Base-by-base conservation (phyloP, 2,888 invertebrate species). In the Rotaria magnacalcarata region DNA sequence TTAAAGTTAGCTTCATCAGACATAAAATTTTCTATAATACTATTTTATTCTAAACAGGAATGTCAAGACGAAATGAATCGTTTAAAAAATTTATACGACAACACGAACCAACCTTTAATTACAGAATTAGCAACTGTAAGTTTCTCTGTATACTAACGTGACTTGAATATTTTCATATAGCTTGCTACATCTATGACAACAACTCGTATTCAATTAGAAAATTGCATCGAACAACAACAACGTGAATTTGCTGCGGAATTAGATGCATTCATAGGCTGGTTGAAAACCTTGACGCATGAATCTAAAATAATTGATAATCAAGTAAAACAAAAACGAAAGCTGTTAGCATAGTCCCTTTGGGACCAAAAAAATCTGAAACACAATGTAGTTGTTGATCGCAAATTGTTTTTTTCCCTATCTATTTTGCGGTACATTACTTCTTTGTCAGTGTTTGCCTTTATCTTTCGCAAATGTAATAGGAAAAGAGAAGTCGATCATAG, bases 181-280 rank as follows among this genome's bases (percentile, higher is more conserved):
- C 19, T 80, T 24, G 80, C 8, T 19, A n/a, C 41, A 80, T n/a
- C 24, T 47, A 41, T 80, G 0, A 47, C 8, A 80, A 80, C n/a
- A 10, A 24, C 11, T 21, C 80, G 47, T 80, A 47, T 47, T 47
- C 43, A 47, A 47, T 80, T 80, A 24, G 80, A 47, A n/a, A 47
- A 80, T 80, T n/a, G 80, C 5, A n/a, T 80, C n/a, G 80, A 80
- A 80, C 47, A 80, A 80, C 47, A 80, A 80, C 47, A 80, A 47
- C 80, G 47, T n/a, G 43, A 47, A 47, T 47, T 80, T 80, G 4
- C 24, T 43, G 10, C 5, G 6, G 80, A 80, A 80, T 80, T 80
- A 80, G 47, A 43, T 47, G 3, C 24, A 47, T 47, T 80, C 11
- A 80, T n/a, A 19, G n/a, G 47, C 7, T 80, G 80, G 80, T 80